Percentiles rank a stretch among this genome's conserved stretches.
Conservation (phyloP, 2,888 invertebrate genomes). For the Cataglyphis livida region DNA sequence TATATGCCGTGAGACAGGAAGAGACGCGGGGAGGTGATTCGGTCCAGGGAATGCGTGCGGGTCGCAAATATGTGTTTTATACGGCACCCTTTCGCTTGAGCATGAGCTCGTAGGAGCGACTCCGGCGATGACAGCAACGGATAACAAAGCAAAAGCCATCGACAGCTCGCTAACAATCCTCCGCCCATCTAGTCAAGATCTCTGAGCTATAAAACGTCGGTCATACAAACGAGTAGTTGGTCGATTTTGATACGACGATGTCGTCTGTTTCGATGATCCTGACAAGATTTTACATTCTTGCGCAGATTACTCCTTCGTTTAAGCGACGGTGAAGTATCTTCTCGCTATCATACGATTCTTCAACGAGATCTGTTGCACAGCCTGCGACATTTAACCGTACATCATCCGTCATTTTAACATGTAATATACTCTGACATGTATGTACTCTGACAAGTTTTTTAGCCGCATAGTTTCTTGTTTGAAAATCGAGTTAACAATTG, state of each 20-base stretch:
- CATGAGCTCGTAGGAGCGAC: slow-evolving; percentile 56
- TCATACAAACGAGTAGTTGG: slow-evolving; percentile 19
- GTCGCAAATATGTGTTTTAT: slow-evolving; percentile 81
- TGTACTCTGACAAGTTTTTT: neutral
- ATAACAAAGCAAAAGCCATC: slow-evolving; percentile 82
- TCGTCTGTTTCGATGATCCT: slow-evolving; percentile 12
- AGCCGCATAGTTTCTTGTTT: neutral
- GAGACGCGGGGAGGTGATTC: slow-evolving; percentile 66
- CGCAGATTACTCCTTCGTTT: slow-evolving; percentile 10
- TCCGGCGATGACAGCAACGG: slow-evolving; percentile 64
- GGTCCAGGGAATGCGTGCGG: slow-evolving; percentile 75
- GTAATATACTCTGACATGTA: neutral
- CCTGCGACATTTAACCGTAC: neutral
- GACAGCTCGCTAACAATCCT: slow-evolving; percentile 83
- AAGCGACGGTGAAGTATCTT: slow-evolving; percentile 4
- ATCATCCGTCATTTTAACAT: neutral
- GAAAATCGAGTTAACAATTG: neutral
- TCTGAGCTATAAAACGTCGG: slow-evolving; percentile 52
- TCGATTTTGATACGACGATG: slow-evolving; percentile 25
- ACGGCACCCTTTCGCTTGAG: slow-evolving; percentile 79
- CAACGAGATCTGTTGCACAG: neutral
- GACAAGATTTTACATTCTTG: slow-evolving; percentile 36
- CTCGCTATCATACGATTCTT: slow-evolving; percentile 16
- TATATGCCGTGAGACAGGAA: slow-evolving; percentile 29
- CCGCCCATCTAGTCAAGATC: slow-evolving; percentile 68